Base-by-base conservation (phyloP, 2,888 invertebrate species). In the Eugnorisma glareosa region DNA sequence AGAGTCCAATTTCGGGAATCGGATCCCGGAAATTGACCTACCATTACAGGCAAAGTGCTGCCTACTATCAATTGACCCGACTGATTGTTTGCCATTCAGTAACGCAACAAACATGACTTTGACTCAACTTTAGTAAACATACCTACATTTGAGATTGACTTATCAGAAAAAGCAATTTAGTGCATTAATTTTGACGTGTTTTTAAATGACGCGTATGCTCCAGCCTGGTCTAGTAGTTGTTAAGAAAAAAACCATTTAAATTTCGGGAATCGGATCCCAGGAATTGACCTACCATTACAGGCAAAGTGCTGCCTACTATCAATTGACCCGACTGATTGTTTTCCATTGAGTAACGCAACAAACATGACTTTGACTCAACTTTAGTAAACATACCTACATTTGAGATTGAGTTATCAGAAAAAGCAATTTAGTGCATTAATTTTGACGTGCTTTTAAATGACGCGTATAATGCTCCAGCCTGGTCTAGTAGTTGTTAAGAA, bases 161-260 rank as follows among this genome's bases (percentile, higher is more conserved):
- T 80, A 72, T 72, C 73, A 63, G n/a, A 28, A 43, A 40, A 72
- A 66, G 37, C 63, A 4, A 21, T 48, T 35, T 7, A 72, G 40
- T 78, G 64, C 78, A 80, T 80, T 73, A 72, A 24, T 35, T 80
- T 66, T 73, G 64, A 78, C 73, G 57, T 80, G 40, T 45, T 48
- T 63, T 61, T 31, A n/a, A 73, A 21, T 66, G 24, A 66, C 18
- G n/a, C 40, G n/a, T n/a, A n/a, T n/a, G n/a, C n/a, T n/a, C n/a
- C n/a, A n/a, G n/a, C n/a, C n/a, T n/a, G n/a, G n/a, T n/a, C n/a
- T n/a, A n/a, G n/a, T n/a, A n/a, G n/a, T n/a, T n/a, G n/a, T n/a
- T n/a, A n/a, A n/a, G n/a, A n/a, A n/a, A n/a, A n/a, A n/a, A n/a
- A n/a, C n/a, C n/a, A n/a, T n/a, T n/a, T n/a, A n/a, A n/a, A 57